A percentile compares a stretch with the other conserved stretches of the same genome.
phyloP scores from a whole-genome alignment of 2,797 vertebrate genomes.

The Taeniopygia guttata region DNA sequence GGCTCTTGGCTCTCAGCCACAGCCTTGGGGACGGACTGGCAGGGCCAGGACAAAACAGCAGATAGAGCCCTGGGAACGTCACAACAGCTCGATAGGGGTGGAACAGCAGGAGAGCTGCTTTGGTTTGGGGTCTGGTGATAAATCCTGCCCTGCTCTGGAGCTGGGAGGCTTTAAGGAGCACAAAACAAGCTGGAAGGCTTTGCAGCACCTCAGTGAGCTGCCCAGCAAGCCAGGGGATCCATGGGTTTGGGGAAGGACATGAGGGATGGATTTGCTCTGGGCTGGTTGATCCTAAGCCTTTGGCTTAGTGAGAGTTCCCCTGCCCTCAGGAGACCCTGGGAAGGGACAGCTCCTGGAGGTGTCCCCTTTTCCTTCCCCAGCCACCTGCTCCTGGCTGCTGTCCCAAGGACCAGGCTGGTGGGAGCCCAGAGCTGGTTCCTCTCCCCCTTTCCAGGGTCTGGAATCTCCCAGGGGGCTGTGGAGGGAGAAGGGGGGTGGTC shows the following conservation, averaged over 20 bases:
- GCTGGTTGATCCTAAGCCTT: not conserved
- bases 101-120: not conserved
- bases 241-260: rapidly evolving
- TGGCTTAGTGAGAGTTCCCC: not conserved
- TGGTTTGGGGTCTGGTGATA: not conserved
- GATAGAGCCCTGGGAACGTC: not conserved
- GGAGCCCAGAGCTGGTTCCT: not conserved
- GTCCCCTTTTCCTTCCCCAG: not conserved
- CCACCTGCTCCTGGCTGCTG: not conserved
- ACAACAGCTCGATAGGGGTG: not conserved
- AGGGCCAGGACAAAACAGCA: not conserved
- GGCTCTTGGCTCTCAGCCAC: not conserved
- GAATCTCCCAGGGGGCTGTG: not conserved
- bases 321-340: not conserved
- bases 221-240: not conserved
- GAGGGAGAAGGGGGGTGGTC: not conserved
- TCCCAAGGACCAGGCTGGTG: not conserved
- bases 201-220: not conserved
- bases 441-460: not conserved
- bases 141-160: not conserved
- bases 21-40: not conserved
- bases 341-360: not conserved
- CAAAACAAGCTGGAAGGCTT: not conserved
- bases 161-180: not conserved
- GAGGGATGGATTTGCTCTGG: not conserved